These are phyloP conservation scores for Paguma larvata DNA, from an alignment of 2,797 vertebrate genomes.

Conservation along the genomic window DNA sequence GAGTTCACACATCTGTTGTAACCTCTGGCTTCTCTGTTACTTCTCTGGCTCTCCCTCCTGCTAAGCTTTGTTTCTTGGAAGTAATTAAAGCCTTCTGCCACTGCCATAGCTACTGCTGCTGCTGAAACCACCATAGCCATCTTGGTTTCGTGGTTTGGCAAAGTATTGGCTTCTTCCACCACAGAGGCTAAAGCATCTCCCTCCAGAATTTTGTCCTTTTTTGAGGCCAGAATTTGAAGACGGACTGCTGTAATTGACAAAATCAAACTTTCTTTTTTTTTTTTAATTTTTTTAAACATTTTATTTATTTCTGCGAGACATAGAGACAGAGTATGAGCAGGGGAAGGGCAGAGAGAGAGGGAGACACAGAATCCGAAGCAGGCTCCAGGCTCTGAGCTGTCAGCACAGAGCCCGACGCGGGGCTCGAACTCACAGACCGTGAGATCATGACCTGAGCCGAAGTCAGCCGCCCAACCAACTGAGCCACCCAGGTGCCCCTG, in stretches of 20 bases:
- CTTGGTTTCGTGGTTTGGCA: not conserved
- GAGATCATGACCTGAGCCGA: too few species aligned
- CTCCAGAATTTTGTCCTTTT: not conserved
- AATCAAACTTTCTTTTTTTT: too few species aligned
- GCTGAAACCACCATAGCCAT: not conserved
- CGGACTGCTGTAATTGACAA: not conserved
- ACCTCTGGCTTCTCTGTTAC: slow-evolving; percentile 93
- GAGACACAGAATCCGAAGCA: too few species aligned
- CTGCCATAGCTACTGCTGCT: not conserved
- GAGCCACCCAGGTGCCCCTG: too few species aligned
- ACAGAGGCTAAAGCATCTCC: not conserved
- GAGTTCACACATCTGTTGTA: not conserved
- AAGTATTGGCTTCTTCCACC: not conserved
- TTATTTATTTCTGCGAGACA: too few species aligned
- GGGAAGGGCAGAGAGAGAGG: too few species aligned
- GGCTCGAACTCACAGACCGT: too few species aligned
- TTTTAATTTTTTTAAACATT: too few species aligned
- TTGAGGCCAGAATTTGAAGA: not conserved
- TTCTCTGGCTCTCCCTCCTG: slow-evolving; percentile 93
- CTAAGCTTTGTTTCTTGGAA: slow-evolving; percentile 96
- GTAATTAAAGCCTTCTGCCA: not conserved
- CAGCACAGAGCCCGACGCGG: too few species aligned
- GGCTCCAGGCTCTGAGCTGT: too few species aligned
- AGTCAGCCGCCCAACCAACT: too few species aligned
- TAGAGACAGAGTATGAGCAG: too few species aligned